Conservation (phyloP, 2,888 invertebrate species). For the Branchinecta sandiegonensis region DNA sequence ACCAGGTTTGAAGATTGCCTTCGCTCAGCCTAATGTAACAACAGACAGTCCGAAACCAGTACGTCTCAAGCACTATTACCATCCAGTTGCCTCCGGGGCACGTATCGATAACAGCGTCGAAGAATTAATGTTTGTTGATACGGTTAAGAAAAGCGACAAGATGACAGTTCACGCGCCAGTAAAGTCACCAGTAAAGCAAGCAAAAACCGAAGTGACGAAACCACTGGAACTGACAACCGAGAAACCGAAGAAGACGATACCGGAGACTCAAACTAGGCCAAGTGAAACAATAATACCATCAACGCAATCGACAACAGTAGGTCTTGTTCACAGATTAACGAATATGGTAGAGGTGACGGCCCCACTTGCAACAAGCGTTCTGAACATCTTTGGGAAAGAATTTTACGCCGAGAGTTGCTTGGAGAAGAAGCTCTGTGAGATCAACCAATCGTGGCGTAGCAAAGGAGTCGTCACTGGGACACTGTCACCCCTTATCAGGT, state of each 20-base stretch:
- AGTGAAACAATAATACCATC: not conserved
- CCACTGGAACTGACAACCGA: not conserved
- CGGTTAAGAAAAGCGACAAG: not conserved
- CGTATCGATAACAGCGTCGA: constrained; percentile 5
- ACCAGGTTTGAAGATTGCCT: not conserved
- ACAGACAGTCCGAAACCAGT: not conserved
- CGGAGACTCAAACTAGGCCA: not conserved
- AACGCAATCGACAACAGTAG: not conserved
- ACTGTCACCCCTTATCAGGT: constrained; percentile 23
- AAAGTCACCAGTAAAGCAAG: not conserved
- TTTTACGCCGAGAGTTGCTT: constrained; percentile 14
- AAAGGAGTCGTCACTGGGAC: constrained; percentile 21
- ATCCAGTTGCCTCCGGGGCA: not conserved
- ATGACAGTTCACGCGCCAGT: no score
- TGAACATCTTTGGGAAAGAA: not conserved
- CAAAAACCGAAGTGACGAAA: not conserved
- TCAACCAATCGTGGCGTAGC: constrained; percentile 19
- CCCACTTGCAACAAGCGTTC: not conserved
- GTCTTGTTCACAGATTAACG: no score
- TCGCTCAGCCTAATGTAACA: no score
- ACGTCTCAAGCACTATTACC: constrained; percentile 14
- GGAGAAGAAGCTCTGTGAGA: constrained; percentile 21
- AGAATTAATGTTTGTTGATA: not conserved
- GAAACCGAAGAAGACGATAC: not conserved
- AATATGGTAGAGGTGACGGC: not conserved